Evolutionary conservation across 2,113 vertebrate genomes (phyloP).

Genomic region (Cricetomys ansorgei): DNA sequence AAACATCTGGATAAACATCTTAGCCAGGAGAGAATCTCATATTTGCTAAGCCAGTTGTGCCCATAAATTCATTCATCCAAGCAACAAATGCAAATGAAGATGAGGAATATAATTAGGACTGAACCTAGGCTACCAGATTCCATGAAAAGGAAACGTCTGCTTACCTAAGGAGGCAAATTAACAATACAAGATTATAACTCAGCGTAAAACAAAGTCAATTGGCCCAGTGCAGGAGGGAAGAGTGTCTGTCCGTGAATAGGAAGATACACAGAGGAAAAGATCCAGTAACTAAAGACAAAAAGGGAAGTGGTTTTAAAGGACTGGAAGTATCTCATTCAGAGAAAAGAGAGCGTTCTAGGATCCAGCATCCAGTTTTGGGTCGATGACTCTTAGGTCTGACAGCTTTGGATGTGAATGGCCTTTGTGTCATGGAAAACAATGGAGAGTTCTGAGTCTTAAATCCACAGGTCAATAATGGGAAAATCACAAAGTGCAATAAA

Average conservation of each 20-base stretch:
- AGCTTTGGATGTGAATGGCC: not conserved
- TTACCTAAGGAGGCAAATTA: not conserved
- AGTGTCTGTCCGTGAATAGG: rapidly evolving
- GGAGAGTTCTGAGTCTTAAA: not conserved
- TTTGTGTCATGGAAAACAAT: not conserved
- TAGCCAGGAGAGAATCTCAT: not conserved
- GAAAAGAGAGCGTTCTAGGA: not conserved
- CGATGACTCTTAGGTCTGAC: not conserved
- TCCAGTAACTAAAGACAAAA: too few species aligned
- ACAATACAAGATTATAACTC: not conserved
- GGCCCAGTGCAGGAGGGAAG: too few species aligned
- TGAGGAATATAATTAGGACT: too few species aligned
- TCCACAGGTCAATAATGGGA: not conserved
- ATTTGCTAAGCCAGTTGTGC: not conserved
- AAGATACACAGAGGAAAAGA: not conserved
- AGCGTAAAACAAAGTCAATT: not conserved
- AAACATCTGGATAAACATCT: not conserved
- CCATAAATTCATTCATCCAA: not conserved
- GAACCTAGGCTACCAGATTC: too few species aligned
- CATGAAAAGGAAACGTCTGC: not conserved
- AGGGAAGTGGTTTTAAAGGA: not conserved
- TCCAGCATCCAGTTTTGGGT: not conserved
- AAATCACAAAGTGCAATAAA: not conserved
- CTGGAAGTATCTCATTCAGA: not conserved
- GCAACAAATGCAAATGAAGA: not conserved